These are phyloP conservation scores for Sterna hirundo DNA, from an alignment of 2,113 vertebrate species.

Conservation along the genomic window DNA sequence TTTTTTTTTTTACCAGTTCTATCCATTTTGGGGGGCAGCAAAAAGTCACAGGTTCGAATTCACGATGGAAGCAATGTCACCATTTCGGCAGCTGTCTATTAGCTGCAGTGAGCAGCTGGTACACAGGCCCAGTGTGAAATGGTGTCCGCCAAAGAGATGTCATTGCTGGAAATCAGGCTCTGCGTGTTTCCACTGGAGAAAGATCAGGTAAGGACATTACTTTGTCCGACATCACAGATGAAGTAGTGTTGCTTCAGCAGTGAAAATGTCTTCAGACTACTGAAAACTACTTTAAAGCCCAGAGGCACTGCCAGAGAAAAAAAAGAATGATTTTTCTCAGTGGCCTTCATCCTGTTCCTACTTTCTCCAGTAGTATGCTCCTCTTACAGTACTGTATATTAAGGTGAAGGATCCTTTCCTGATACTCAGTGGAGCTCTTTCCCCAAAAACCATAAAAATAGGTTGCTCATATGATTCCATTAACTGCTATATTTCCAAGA, in stretches of 20 bases:
- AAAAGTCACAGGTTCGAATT: not conserved
- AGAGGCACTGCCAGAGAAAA: not conserved
- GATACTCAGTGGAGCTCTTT: not conserved
- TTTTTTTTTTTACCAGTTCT: not conserved
- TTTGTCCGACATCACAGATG: not conserved
- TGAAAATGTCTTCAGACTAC: not conserved
- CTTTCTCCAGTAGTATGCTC: not conserved
- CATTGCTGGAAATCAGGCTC: not conserved
- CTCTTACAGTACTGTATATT: not conserved
- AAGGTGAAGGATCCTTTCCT: not conserved
- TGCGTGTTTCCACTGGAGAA: not conserved
- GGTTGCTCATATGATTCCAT: not conserved
- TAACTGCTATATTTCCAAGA: not conserved
- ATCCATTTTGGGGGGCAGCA: not conserved
- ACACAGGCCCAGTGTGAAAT: rapidly evolving
- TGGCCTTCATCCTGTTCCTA: not conserved
- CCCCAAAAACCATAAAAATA: not conserved
- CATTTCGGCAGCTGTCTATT: not conserved
- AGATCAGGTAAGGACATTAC: not conserved
- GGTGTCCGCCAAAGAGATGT: not conserved
- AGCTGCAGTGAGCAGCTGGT: not conserved
- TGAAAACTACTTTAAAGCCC: not conserved
- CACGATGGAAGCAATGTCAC: not conserved
- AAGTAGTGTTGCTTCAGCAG: not conserved
- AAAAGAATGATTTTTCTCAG: not conserved